Evolutionary conservation across 2,113 vertebrate species (phyloP).

Genomic region (Bujurquina vittata): DNA sequence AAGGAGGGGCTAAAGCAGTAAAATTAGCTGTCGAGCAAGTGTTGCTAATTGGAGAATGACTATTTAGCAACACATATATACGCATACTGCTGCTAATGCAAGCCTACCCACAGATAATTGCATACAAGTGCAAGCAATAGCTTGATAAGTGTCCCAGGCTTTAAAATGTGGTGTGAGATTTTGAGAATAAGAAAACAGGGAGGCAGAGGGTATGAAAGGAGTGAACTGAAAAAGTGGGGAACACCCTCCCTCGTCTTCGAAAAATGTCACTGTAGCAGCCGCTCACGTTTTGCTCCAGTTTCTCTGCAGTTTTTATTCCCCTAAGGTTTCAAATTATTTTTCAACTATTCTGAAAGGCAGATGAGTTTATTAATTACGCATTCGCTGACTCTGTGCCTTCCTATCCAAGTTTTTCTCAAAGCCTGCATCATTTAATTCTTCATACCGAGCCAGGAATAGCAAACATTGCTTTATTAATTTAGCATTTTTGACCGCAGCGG

Average conservation of each 20-base stretch:
- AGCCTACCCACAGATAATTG: constrained; percentile 50
- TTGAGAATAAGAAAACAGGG: constrained; percentile 14
- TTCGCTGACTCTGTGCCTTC: constrained; percentile 47
- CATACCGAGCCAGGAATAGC: constrained; percentile 42
- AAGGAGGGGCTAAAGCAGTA: constrained; percentile 4
- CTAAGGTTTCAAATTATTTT: constrained; percentile 20
- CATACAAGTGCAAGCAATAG: constrained; percentile 31
- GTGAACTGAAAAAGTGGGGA: constrained; percentile 18
- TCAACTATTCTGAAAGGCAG: constrained; percentile 30
- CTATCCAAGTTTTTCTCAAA: constrained; percentile 37
- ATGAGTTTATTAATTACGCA: constrained; percentile 66
- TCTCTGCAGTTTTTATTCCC: constrained; percentile 40
- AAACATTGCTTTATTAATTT: constrained; percentile 35
- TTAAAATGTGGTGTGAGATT: constrained; percentile 34
- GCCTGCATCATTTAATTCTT: constrained; percentile 54
- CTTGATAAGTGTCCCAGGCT: constrained; percentile 50
- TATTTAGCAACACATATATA: not conserved
- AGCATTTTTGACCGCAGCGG: constrained; percentile 7
- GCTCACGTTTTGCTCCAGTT: constrained; percentile 59
- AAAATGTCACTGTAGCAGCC: constrained; percentile 56
- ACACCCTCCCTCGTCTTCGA: constrained; percentile 31
- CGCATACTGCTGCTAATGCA: constrained; percentile 26
- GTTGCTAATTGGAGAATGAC: constrained; percentile 34
- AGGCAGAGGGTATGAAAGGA: not conserved
- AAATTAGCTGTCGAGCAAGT: constrained; percentile 20